Percentiles rank a stretch among this genome's conserved stretches.
Conservation (phyloP, 2,113 vertebrate genomes). For the Cyphomyrus plagiostoma region DNA sequence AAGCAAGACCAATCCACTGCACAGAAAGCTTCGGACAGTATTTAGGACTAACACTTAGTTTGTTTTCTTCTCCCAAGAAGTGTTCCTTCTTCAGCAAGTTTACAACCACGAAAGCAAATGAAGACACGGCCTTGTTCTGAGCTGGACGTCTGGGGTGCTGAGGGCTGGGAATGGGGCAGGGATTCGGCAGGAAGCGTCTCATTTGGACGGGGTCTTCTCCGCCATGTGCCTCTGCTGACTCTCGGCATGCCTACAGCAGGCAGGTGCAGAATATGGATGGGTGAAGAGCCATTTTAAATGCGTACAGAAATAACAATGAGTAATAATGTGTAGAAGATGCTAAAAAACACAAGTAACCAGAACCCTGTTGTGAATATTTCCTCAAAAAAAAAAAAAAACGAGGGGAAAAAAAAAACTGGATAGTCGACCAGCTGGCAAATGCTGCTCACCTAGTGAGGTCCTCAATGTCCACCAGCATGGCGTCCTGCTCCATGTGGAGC, state of each 20-base stretch:
- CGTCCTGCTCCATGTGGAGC: slow-evolving; percentile 95
- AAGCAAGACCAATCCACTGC: slow-evolving; percentile 85
- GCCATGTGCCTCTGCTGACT: slow-evolving; percentile 98
- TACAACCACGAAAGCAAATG: slow-evolving; percentile 77
- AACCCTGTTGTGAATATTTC: background rate
- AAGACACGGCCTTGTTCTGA: slow-evolving; percentile 56
- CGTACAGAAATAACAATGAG: background rate
- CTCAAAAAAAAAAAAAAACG: background rate
- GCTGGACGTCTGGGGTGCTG: slow-evolving; percentile 30
- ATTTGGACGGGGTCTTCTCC: slow-evolving; percentile 92
- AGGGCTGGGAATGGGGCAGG: background rate
- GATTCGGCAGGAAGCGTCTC: slow-evolving; percentile 43
- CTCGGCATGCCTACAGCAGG: slow-evolving; percentile 78
- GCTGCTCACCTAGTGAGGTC: slow-evolving; percentile 84
- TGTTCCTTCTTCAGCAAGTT: slow-evolving; percentile 57
- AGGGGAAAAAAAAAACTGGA: background rate
- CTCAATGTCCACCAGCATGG: slow-evolving; percentile 98
- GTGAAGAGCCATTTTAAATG: background rate
- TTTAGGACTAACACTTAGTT: slow-evolving; percentile 77
- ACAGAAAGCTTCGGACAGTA: slow-evolving; percentile 86
- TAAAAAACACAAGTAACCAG: background rate
- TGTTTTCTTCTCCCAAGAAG: slow-evolving; percentile 54
- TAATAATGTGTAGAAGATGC: background rate
- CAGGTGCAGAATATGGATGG: background rate
- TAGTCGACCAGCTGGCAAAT: background rate